phyloP scores from a whole-genome alignment of 2,888 invertebrate species.

The Ochropleura plecta region DNA sequence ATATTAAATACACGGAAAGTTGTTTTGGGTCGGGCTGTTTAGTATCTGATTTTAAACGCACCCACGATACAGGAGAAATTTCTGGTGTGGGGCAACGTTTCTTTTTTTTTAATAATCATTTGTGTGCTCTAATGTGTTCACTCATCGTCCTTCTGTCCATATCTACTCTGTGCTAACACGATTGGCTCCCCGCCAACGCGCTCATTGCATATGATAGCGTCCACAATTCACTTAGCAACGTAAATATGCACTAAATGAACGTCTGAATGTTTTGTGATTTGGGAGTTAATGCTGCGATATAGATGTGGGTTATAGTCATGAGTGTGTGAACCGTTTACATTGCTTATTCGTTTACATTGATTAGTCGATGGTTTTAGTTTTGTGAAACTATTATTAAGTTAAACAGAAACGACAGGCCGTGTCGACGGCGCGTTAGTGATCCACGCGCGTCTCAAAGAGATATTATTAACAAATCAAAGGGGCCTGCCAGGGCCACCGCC shows the following conservation, averaged over 20 bases:
- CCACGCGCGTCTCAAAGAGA: no score
- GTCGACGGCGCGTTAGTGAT: no score
- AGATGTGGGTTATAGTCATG: not conserved
- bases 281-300: conserved; percentile 11
- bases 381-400: no score
- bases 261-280: conserved; percentile 19
- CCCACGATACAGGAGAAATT: no score
- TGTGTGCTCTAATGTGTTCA: not conserved
- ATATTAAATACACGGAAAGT: no score
- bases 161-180: not conserved
- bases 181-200: conserved; percentile 39
- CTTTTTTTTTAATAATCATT: not conserved
- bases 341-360: not conserved
- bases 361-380: no score
- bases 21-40: no score
- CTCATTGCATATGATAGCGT: conserved; percentile 33
- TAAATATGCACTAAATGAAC: conserved; percentile 10
- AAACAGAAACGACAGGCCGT: no score
- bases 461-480: no score
- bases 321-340: not conserved
- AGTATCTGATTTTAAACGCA: no score
- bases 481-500: no score
- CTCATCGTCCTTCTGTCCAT: conserved; percentile 1
- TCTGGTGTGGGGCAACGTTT: no score
- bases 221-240: conserved; percentile 22